Evolutionary conservation across 2,797 vertebrate species (phyloP).

Genomic region (Macropodus opercularis): DNA sequence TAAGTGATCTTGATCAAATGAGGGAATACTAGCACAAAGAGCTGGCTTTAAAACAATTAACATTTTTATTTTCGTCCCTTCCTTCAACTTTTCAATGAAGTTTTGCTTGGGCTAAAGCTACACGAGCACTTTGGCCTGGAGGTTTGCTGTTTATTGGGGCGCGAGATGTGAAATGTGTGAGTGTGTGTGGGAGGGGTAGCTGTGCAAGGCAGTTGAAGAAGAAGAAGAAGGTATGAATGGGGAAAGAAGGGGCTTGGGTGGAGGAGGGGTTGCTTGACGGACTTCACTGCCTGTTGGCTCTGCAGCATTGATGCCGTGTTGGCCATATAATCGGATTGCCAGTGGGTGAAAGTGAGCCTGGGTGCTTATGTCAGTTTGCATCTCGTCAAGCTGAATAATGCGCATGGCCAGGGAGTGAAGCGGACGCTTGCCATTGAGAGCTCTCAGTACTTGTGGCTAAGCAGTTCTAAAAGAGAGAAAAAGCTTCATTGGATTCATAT

Average conservation of each 20-base stretch:
- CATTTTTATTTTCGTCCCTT: neutral
- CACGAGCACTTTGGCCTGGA: conserved; percentile 1
- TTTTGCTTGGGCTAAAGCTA: neutral
- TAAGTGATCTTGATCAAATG: neutral
- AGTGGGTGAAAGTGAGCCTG: conserved; percentile 90
- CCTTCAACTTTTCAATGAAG: neutral
- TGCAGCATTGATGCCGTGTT: conserved; percentile 89
- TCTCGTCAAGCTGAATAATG: conserved; percentile 93
- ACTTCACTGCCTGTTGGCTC: conserved; percentile 88
- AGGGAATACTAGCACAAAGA: neutral
- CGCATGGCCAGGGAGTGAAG: conserved; percentile 86
- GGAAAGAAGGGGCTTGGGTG: conserved; percentile 83
- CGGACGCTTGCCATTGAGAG: conserved; percentile 79
- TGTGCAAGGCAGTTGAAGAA: conserved; percentile 71
- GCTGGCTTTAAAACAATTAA: too few relatives aligned
- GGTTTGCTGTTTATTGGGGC: conserved; percentile 58
- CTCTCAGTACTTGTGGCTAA: conserved; percentile 82
- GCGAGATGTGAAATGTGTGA: conserved; percentile 25
- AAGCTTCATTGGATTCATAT: conserved; percentile 94
- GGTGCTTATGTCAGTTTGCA: conserved; percentile 97
- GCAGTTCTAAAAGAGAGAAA: conserved; percentile 85
- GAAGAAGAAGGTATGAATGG: conserved; percentile 86
- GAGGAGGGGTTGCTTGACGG: conserved; percentile 86
- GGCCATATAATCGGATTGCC: conserved; percentile 96
- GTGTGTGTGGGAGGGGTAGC: conserved; percentile 74